A percentile compares a stretch with the other conserved stretches of the same genome.
phyloP scores from a whole-genome alignment of 2,888 invertebrate species.

The Ophion ellenae region DNA sequence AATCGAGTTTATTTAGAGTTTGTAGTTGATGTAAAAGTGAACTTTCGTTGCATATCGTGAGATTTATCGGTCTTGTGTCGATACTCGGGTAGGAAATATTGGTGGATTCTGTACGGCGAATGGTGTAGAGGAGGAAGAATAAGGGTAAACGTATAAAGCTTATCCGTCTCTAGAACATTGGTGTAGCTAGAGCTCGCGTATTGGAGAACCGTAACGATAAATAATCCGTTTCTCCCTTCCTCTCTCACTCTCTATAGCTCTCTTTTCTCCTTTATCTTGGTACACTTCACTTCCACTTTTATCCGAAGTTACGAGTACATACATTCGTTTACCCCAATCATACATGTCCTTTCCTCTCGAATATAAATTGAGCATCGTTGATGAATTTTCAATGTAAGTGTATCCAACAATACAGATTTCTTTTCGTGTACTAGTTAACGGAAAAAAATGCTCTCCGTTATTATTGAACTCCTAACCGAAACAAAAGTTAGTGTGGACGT shows the following conservation, averaged over 20 bases:
- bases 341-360: background rate
- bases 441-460: no score
- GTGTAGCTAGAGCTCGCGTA: slow-evolving; percentile 39
- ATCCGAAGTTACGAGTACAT: background rate
- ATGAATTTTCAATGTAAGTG: background rate
- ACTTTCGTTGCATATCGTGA: no score
- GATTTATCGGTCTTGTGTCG: slow-evolving; percentile 41
- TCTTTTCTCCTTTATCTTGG: background rate
- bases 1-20: no score
- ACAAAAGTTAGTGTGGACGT: no score
- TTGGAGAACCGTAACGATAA: slow-evolving; percentile 50
- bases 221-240: slow-evolving; percentile 45
- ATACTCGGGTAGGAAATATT: slow-evolving; percentile 49
- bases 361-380: background rate
- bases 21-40: no score
- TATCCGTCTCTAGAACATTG: slow-evolving; percentile 58
- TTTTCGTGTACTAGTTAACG: background rate
- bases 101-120: slow-evolving; percentile 18
- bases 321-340: slow-evolving; percentile 1
- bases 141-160: slow-evolving; percentile 57
- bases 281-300: background rate
- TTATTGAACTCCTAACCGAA: no score
- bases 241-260: background rate
- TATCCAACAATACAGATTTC: background rate
- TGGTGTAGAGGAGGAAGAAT: slow-evolving; percentile 27